Conservation (phyloP, 1,140 invertebrate species). For the Eueides isabella region DNA sequence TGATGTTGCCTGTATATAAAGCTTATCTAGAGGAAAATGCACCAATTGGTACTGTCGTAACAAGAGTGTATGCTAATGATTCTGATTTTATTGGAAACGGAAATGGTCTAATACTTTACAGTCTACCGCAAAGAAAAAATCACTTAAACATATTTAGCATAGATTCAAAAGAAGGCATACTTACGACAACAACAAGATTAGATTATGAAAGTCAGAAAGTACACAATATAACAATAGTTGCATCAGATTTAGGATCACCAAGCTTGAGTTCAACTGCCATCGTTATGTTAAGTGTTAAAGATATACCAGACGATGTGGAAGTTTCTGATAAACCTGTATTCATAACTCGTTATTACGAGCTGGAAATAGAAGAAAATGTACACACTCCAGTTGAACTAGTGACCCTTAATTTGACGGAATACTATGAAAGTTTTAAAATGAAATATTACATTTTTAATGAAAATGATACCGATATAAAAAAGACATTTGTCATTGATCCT, state of each 20-base stretch:
- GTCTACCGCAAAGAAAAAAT: conserved; percentile 85
- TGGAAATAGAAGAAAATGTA: conserved; percentile 90
- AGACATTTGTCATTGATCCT: conserved; percentile 87
- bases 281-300: conserved; percentile 86
- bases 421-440: conserved; percentile 83
- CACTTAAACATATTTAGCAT: conserved; percentile 87
- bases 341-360: conserved; percentile 88
- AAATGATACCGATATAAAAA: conserved; percentile 80
- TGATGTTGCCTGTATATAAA: conserved; percentile 87
- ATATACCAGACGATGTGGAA: conserved; percentile 84
- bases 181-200: conserved; percentile 88
- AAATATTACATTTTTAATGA: conserved; percentile 84
- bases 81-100: conserved; percentile 92
- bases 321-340: conserved; percentile 84
- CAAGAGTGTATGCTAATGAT: conserved; percentile 91
- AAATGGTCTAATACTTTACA: conserved; percentile 90
- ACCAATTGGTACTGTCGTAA: conserved; percentile 86
- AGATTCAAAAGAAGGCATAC: conserved; percentile 90
- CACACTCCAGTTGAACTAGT: conserved; percentile 86
- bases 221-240: conserved; percentile 90
- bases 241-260: conserved; percentile 92
- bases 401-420: conserved; percentile 86
- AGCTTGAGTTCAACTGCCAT: conserved; percentile 90
- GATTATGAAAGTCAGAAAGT: conserved; percentile 87
- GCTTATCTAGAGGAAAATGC: conserved; percentile 87